Base-by-base conservation (phyloP, 1,140 invertebrate genomes). In the Ceratitis capitata region DNA sequence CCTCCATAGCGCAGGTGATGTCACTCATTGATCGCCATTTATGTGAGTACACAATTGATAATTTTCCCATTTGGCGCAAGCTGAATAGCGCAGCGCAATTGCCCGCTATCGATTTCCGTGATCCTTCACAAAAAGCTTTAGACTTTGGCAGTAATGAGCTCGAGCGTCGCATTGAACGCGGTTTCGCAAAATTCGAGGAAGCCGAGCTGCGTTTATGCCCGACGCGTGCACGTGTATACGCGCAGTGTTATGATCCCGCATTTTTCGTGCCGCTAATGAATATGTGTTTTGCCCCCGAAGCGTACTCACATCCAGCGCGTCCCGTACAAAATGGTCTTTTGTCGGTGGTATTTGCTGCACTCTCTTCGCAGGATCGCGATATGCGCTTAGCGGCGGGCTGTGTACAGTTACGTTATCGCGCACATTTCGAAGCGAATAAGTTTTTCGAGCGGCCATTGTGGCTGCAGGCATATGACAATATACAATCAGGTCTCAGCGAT, bases 251-350 rank as follows among this genome's bases (percentile, higher is more conserved):
- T 87, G 95, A 96, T 92, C 94, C 95, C 9, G 93, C 94, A 47
- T 96, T 96, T 89, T 93, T 95, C 86, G 89, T 96, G 69, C 95
- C 95, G 5, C 88, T 96, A 7, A 94, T 96, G 87, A 93, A 92
- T 87, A 92, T 93, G 85, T 92, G 92, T 14, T 92, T 92, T 35
- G 91, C 92, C 0, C 94, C 94, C 12, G 93, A 94, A 88, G 93
- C 94, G 64, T 90, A 93, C 12, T 92, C 96, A 10, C 92, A 94
- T 29, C 94, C 94, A 85, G 92, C 94, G 58, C 94, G 93, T 89
- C 94, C 96, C 58, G 93, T 94, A 16, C 93, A 94, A 86, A 94
- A 92, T 87, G 95, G 95, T 1, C 93, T 93, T 85, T 90, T 96
- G 12, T 93, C 94, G 5, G 87, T 96, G 5, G 92, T 92, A 26